Evolutionary conservation across 2,888 invertebrate genomes (phyloP), one percentile per base, ranked within the genome.

Genomic region (Meghimatium bilineatum): DNA sequence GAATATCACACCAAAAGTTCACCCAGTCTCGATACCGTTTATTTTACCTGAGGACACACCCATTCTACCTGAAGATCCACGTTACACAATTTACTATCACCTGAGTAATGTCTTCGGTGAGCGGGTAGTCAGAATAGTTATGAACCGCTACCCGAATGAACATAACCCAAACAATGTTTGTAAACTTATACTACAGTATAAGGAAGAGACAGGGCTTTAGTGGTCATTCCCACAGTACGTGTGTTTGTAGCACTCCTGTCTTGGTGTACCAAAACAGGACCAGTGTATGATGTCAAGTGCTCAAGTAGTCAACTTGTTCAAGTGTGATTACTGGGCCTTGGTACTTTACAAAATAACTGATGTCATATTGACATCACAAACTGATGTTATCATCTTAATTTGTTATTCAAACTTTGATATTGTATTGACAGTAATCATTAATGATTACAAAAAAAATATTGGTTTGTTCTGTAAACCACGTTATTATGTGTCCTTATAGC

Each of bases 41-140:
- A 34, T 77, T 71, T n/a, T 36, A 36, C 66, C 85, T 14, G 77
- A 82, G n/a, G 88, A 89, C 71, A 86, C 87, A 10, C 87, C 89
- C 20, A 90, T 90, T 38, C 69, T 82, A 1, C 86, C 86, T 0
- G 86, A 86, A 34, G 97, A 97, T 90, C 96, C 96, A 34, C 95
- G 97, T 0, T 95, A 96, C 49, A 95, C 96, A 88, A 94, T 98
- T 91, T 97, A 97, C 93, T 97, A 96, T 94, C 97, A 98, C 93
- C 94, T 99, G 87, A 96, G 97, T n/a, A 96, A 96, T 81, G 96
- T 98, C 84, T 99, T 99, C 94, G 97, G 97, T 0, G 97, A 97
- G 91, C 96, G 96, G 88, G 96, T 97, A 91, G 98, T 98, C n/a
- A 95, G 96, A 80, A 96, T 96, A 80, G 98, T 97, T 0, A 97